phyloP scores from a whole-genome alignment of 2,113 vertebrate species.

The Menura novaehollandiae region DNA sequence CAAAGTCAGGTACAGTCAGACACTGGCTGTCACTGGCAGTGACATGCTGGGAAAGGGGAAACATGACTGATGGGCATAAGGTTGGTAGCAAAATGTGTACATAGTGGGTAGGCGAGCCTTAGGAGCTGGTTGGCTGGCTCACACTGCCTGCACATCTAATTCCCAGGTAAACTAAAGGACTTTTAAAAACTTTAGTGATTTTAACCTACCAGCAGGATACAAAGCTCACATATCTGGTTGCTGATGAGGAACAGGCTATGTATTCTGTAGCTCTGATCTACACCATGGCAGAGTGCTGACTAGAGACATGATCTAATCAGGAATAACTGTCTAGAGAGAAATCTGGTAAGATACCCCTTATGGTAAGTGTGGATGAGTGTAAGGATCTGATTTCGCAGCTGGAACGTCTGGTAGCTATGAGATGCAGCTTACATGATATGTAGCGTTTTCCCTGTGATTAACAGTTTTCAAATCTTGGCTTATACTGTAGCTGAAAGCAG shows the following conservation, averaged over 20 bases:
- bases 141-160: not conserved
- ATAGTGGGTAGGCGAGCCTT: not conserved
- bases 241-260: not conserved
- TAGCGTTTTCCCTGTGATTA: not conserved
- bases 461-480: slow-evolving; percentile 2
- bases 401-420: not conserved
- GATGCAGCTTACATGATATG: not conserved
- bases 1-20: not conserved
- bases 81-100: not conserved
- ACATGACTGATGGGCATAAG: accelerated
- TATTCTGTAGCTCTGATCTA: not conserved
- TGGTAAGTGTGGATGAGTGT: not conserved
- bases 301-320: not conserved
- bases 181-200: not conserved
- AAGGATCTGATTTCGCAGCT: not conserved
- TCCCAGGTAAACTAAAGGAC: not conserved
- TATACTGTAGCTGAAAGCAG: not conserved
- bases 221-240: not conserved
- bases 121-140: not conserved
- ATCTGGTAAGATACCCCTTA: not conserved
- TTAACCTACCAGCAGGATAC: not conserved
- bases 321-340: not conserved
- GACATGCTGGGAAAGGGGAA: not conserved
- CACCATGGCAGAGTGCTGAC: not conserved
- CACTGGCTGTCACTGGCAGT: not conserved